Evolutionary conservation across 2,797 vertebrate genomes (phyloP).

Genomic region (Falco biarmicus): DNA sequence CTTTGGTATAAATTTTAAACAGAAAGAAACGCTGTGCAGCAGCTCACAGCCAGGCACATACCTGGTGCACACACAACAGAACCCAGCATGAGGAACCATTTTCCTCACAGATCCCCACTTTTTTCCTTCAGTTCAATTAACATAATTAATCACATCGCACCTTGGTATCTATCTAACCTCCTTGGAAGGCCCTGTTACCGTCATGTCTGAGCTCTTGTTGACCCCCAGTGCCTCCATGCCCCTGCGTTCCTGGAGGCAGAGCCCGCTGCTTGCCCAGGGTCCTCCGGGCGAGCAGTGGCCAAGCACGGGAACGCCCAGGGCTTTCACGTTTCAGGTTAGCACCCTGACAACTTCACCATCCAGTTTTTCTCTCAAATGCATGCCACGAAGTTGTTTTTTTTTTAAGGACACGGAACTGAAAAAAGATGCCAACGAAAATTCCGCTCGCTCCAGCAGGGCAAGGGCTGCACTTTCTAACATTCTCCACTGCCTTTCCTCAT

Average conservation of each 20-base stretch:
- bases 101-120: background rate
- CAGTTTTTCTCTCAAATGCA: background rate
- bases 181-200: background rate
- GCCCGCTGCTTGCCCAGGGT: background rate
- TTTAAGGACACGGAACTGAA: background rate
- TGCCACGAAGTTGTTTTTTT: background rate
- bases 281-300: accelerated
- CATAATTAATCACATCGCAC: background rate
- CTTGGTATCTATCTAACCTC: background rate
- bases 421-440: background rate
- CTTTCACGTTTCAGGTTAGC: background rate
- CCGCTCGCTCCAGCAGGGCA: accelerated
- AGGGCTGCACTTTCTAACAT: background rate
- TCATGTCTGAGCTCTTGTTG: accelerated
- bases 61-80: background rate
- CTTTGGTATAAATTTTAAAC: background rate
- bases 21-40: background rate
- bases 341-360: background rate
- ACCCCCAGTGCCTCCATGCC: background rate
- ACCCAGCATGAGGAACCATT: background rate
- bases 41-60: background rate
- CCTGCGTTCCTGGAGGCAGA: background rate
- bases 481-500: background rate
- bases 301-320: background rate
- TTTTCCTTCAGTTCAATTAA: background rate